Conservation (phyloP, 2,797 vertebrate species). For the Anguilla megastoma region DNA sequence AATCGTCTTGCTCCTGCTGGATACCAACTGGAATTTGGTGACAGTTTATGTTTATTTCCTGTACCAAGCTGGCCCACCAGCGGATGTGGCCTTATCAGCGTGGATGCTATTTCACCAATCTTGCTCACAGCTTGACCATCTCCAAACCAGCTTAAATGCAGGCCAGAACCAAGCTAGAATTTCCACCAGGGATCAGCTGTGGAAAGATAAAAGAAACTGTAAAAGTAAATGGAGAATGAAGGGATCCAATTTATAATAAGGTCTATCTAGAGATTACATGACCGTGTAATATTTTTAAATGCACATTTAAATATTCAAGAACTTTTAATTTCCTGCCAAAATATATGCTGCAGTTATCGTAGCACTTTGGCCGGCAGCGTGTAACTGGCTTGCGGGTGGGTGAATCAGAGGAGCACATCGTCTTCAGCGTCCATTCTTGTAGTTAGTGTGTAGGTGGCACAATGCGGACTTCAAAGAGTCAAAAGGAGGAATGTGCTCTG, state of each 20-base stretch:
- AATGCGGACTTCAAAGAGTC: background rate
- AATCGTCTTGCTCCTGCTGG: too few relatives aligned
- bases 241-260: slow-evolving; percentile 64
- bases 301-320: slow-evolving; percentile 63
- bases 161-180: too few relatives aligned
- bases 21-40: too few relatives aligned
- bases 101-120: too few relatives aligned
- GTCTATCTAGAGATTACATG: slow-evolving; percentile 68
- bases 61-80: too few relatives aligned
- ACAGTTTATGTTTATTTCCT: too few relatives aligned
- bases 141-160: too few relatives aligned
- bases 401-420: background rate
- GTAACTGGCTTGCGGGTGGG: background rate
- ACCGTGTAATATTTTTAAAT: slow-evolving; percentile 54
- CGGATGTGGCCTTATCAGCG: too few relatives aligned
- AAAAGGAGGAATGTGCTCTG: background rate
- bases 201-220: slow-evolving; percentile 42
- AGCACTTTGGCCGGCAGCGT: background rate
- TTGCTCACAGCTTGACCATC: too few relatives aligned
- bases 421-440: background rate
- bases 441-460: background rate
- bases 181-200: background rate
- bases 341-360: slow-evolving; percentile 55
- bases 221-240: slow-evolving; percentile 65
- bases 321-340: slow-evolving; percentile 77